Evolutionary conservation across 2,797 vertebrate species (phyloP).

Genomic region (Hippopotamyrus pictus): DNA sequence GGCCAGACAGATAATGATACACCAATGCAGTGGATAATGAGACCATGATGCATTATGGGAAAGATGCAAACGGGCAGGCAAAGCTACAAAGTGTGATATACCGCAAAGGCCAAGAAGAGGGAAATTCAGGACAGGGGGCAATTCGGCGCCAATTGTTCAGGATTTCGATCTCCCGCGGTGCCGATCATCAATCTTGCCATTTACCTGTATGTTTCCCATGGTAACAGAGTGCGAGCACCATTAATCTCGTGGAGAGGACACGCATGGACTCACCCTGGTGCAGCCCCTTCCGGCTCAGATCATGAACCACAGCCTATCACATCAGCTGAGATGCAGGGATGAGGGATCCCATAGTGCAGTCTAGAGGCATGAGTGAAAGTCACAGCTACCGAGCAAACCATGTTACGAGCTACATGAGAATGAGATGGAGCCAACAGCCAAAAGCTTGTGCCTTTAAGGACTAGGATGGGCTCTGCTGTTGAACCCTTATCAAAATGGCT

Average conservation of each 20-base stretch:
- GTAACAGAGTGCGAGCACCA: constrained; percentile 13
- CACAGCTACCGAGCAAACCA: background rate
- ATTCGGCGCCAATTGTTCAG: background rate
- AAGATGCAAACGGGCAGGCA: background rate
- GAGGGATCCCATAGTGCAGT: background rate
- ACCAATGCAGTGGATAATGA: background rate
- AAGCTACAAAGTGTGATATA: background rate
- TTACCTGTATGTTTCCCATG: constrained; percentile 20
- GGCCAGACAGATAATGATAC: background rate
- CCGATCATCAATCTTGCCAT: background rate
- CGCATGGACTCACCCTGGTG: background rate
- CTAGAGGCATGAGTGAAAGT: background rate
- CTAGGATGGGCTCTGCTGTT: background rate
- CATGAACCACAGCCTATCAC: background rate
- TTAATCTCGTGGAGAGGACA: constrained; percentile 13
- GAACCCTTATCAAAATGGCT: background rate
- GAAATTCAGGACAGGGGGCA: background rate
- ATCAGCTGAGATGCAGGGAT: background rate
- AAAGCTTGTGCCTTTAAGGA: background rate
- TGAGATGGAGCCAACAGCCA: background rate
- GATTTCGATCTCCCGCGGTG: background rate
- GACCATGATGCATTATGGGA: background rate
- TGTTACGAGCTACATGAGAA: background rate
- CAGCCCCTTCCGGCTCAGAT: background rate
- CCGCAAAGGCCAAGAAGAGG: background rate